Base-by-base conservation (phyloP, 1,140 invertebrate species). In the Platorchestia sp. region DNA sequence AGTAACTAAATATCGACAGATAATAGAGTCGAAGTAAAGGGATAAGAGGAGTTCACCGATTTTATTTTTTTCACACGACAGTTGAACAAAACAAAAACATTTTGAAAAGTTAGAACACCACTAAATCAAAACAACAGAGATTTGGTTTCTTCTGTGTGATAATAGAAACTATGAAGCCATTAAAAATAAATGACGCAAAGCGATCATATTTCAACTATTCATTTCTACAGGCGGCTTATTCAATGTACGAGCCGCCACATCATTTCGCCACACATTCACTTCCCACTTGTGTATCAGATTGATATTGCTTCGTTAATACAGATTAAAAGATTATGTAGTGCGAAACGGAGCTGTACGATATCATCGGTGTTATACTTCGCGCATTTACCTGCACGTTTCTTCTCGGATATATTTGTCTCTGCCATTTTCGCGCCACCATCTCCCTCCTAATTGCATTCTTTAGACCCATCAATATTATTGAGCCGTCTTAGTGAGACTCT, bases 401-500 rank as follows among this genome's bases (percentile, higher is more conserved):
- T 75, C 36, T 75, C 1, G 1, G 59, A 75, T 36, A 36, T 75
- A 10, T 75, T 75, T 75, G 7, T 75, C 59, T 75, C 27, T 75
- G 59, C 27, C 59, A 75, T 75, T 75, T 75, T 36, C 27, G 59
- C 36, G 59, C 59, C 59, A 27, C 27, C 59, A 27, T 75, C 10
- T 10, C 59, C 36, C 7, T 36, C 87, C 41, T 89, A 89, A 89
- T 89, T 89, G 87, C 87, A 42, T 89, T 89, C 87, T 89, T 89
- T 89, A 41, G 87, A 42, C 87, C 87, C 87, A 89, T 89, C 87
- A 89, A 89, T 89, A 89, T 89, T 89, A 89, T 89, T 89, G 87
- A 89, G 87, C 87, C 87, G 87, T 89, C 87, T 89, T 89, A 89
- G 41, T 14, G 41, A 89, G 87, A 89, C 87, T 10, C 87, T 36